These are phyloP conservation scores for Drosophila conformis DNA, from an alignment of 2,888 invertebrate species.

Conservation along the genomic window DNA sequence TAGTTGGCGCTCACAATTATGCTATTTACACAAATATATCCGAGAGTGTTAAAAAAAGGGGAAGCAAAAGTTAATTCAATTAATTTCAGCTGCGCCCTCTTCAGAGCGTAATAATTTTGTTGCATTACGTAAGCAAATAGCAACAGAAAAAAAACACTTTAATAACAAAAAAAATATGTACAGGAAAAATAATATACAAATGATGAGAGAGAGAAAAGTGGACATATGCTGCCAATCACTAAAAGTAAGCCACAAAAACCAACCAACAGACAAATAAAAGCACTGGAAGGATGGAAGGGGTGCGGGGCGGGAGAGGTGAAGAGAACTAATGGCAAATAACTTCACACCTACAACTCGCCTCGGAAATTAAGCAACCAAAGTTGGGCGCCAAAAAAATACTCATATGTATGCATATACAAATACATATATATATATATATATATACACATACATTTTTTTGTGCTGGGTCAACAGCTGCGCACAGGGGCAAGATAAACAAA, in stretches of 20 bases:
- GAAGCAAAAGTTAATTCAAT: slow-evolving; percentile 58
- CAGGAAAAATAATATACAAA: slow-evolving; percentile 20
- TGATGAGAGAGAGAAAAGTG: slow-evolving; percentile 22
- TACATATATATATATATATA: neutral
- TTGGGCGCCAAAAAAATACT: slow-evolving; percentile 22
- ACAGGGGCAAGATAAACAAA: slow-evolving; percentile 52
- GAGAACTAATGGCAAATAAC: slow-evolving; percentile 29
- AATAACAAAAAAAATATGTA: slow-evolving; percentile 32
- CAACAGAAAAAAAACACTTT: slow-evolving; percentile 22
- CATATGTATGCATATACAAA: slow-evolving; percentile 14
- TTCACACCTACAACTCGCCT: slow-evolving; percentile 50
- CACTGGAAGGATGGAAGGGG: neutral
- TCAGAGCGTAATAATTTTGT: slow-evolving; percentile 31
- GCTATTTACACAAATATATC: slow-evolving; percentile 1
- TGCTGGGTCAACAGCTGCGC: slow-evolving; percentile 44
- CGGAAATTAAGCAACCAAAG: slow-evolving; percentile 62
- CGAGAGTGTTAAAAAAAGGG: neutral
- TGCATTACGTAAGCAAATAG: slow-evolving; percentile 70
- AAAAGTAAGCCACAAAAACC: slow-evolving; percentile 68
- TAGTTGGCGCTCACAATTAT: slow-evolving; percentile 1
- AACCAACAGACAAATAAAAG: slow-evolving; percentile 48
- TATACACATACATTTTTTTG: slow-evolving; percentile 3
- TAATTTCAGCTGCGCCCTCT: slow-evolving; percentile 45
- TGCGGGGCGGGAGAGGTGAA: neutral
- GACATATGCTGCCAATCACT: slow-evolving; percentile 70